Evolutionary conservation across 2,888 invertebrate genomes (phyloP).

Genomic region (Ditula angustiorana): DNA sequence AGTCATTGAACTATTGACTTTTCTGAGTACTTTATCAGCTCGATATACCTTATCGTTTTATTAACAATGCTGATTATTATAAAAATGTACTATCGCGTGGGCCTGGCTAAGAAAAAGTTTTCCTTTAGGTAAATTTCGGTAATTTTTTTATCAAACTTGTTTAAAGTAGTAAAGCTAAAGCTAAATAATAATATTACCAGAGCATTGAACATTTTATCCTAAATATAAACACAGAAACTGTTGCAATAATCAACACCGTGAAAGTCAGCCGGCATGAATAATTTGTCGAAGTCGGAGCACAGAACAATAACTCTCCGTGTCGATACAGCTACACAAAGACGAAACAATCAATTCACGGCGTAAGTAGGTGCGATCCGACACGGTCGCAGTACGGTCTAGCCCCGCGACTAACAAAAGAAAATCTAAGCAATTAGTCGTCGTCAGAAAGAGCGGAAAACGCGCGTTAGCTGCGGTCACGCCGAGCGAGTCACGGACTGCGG

Average conservation of each 20-base stretch:
- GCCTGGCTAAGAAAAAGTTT: background rate
- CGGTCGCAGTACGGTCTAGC: conserved; percentile 77
- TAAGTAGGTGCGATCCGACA: conserved; percentile 84
- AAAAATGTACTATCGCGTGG: background rate
- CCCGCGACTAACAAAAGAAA: conserved; percentile 85
- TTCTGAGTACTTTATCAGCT: conserved; percentile 21
- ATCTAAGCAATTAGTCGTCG: conserved; percentile 86
- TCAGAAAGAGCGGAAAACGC: conserved; percentile 85
- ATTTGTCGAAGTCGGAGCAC: conserved; percentile 70
- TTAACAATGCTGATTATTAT: conserved; percentile 21
- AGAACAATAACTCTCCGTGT: conserved; percentile 82
- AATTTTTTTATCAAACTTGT: conserved; percentile 11
- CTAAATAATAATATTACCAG: conserved; percentile 20
- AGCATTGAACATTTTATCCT: conserved; percentile 32
- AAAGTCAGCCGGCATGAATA: conserved; percentile 80
- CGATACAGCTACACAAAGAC: conserved; percentile 83
- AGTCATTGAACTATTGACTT: conserved; percentile 42
- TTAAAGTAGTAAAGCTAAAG: conserved; percentile 11
- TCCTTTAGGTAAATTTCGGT: background rate
- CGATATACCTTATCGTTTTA: conserved; percentile 15
- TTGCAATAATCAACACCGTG: conserved; percentile 77
- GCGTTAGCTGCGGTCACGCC: conserved; percentile 82
- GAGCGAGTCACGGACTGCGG: conserved; percentile 53
- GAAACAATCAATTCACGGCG: conserved; percentile 84
- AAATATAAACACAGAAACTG: conserved; percentile 73